These are phyloP conservation scores for Oncorhynchus gorbuscha DNA, from an alignment of 2,113 vertebrate species.

Conservation along the genomic window DNA sequence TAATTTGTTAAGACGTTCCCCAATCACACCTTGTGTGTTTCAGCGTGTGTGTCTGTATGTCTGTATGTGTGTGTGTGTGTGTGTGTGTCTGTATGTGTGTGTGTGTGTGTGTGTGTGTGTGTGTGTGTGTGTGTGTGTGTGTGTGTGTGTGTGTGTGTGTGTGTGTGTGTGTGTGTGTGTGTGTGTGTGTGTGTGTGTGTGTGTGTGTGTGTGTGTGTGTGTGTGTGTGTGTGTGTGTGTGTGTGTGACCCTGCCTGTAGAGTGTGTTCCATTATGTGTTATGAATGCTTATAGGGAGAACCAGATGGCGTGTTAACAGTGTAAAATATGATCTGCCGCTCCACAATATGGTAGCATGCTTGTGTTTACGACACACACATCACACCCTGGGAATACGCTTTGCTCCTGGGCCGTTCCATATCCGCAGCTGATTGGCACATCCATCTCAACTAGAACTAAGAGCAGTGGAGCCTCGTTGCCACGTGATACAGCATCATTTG, in stretches of 20 bases:
- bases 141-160: not conserved
- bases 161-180: constrained; percentile 12
- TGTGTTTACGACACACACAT: constrained; percentile 74
- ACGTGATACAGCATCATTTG: too few species aligned
- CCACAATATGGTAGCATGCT: constrained; percentile 73
- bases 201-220: not conserved
- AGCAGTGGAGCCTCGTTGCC: too few species aligned
- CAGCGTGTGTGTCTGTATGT: constrained; percentile 8
- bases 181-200: constrained; percentile 8
- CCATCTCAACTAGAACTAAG: too few species aligned
- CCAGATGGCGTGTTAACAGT: constrained; percentile 80
- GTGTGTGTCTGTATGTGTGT: constrained; percentile 4
- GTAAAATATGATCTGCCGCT: constrained; percentile 77
- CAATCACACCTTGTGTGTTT: not conserved
- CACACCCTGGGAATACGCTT: too few species aligned
- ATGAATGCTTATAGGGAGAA: constrained; percentile 74
- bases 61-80: constrained; percentile 6
- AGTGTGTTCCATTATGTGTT: constrained; percentile 71
- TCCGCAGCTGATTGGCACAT: too few species aligned
- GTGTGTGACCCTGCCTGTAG: constrained; percentile 48
- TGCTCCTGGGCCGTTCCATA: not conserved
- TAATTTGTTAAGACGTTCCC: not conserved
- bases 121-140: not conserved
- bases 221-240: constrained; percentile 4
- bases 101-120: not conserved